Evolutionary conservation across 2,888 invertebrate genomes (phyloP), one percentile per base, ranked within the genome.

Genomic region (Diplazon laetatorius): DNA sequence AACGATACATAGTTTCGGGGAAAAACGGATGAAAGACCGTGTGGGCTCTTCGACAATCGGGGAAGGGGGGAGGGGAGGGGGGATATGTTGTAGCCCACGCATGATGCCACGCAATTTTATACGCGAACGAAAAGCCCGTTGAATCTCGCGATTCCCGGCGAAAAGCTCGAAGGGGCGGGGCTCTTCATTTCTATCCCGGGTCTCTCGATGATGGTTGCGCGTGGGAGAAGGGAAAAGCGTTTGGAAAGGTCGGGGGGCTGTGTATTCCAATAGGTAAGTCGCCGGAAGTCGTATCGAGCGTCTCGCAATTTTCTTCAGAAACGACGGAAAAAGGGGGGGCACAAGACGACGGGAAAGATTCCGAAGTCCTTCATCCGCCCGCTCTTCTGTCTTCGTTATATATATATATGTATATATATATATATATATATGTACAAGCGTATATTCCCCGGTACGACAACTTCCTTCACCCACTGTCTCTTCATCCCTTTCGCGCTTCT

Each of bases 271-370:
- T 82, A 77, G 82, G 79, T 78, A 76, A 82, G 78, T 81, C 73
- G 82, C 74, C 80, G 81, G 81, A 82, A 82, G 81, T 82, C 78
- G 74, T 78, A 72, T 78, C 70, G 77, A 80, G 78, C 63, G 57
- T 78, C 71, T 68, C 81, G 78, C 82, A 82, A 82, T 82, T 82
- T 82, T 78, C 82, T n/a, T n/a, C 79, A 55, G 68, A 76, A 80
- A 81, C 81, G 74, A 68, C 44, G 72, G 55, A 55, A 57, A 6
- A 48, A 60, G 72, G 68, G 9, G 22, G 35, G 16, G n/a, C n/a
- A 5, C 30, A 2, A 59, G 44, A 46, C 16, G 12, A 22, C 22
- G 12, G n/a, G 50, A 46, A 39, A 35, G 60, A 77, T 55, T 48
- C 39, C 72, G 50, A 62, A n/a, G 65, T 50, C 48, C 59, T 60